phyloP scores from a whole-genome alignment of 2,888 invertebrate genomes.

The Conchocele bisecta region DNA sequence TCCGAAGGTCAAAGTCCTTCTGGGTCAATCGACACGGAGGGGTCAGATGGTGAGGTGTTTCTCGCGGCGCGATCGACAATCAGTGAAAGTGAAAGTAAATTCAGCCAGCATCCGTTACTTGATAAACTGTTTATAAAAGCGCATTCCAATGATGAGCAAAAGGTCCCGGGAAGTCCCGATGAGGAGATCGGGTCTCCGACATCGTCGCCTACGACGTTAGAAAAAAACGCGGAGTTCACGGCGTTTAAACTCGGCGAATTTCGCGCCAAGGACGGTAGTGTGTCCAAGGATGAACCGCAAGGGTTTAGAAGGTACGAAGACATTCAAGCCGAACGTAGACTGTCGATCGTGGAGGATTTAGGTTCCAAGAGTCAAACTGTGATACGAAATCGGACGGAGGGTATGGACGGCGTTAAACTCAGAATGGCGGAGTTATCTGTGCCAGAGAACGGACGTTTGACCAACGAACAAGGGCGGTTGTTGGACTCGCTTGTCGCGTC shows the following conservation, averaged over 20 bases:
- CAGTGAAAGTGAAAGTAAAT: not conserved
- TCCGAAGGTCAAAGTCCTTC: slow-evolving; percentile 60
- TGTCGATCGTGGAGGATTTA: too few relatives aligned
- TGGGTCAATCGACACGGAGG: slow-evolving; percentile 53
- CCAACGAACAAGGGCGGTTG: slow-evolving; percentile 46
- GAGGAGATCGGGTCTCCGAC: slow-evolving; percentile 36
- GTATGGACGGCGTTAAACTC: not conserved
- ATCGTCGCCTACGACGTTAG: slow-evolving; percentile 21
- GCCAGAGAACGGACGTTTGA: too few relatives aligned
- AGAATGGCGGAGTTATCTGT: not conserved
- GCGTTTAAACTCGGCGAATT: slow-evolving; percentile 19
- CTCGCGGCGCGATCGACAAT: not conserved
- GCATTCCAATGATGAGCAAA: slow-evolving; percentile 43
- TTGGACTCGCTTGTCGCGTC: slow-evolving; percentile 57
- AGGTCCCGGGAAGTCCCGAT: slow-evolving; percentile 49
- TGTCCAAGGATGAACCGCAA: slow-evolving; percentile 2
- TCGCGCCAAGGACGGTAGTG: slow-evolving; percentile 15
- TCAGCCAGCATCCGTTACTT: slow-evolving; percentile 29
- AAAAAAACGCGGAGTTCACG: slow-evolving; percentile 23
- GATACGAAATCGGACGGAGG: not conserved
- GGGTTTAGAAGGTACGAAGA: not conserved
- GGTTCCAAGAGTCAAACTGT: too few relatives aligned
- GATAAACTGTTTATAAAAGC: slow-evolving; percentile 50
- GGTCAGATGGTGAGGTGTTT: slow-evolving; percentile 50
- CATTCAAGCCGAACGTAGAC: not conserved